phyloP scores from a whole-genome alignment of 2,113 vertebrate genomes.

The Periophthalmus modestus region DNA sequence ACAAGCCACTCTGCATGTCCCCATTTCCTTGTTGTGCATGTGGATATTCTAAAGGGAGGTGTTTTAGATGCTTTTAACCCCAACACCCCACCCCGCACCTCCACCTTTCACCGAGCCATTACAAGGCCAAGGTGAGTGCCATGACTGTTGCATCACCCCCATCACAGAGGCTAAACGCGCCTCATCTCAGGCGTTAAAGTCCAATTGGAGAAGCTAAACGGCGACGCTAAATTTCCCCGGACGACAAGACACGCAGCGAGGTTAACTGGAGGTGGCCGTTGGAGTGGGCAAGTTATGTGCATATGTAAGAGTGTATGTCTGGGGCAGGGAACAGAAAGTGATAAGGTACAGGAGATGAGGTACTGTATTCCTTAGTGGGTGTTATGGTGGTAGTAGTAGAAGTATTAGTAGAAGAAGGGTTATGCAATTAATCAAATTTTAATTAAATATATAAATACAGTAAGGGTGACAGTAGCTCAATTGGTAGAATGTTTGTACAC shows the following conservation, averaged over 20 bases:
- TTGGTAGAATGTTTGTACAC: too few relatives aligned
- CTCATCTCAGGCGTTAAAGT: slow-evolving; percentile 58
- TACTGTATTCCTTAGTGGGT: not conserved
- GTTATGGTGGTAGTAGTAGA: too few relatives aligned
- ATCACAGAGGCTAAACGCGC: slow-evolving; percentile 54
- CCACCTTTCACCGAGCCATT: slow-evolving; percentile 46
- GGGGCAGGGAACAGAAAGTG: not conserved
- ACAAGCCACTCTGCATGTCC: slow-evolving; percentile 1
- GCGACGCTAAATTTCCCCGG: slow-evolving; percentile 56
- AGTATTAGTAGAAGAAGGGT: too few relatives aligned
- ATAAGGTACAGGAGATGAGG: not conserved
- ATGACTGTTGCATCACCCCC: slow-evolving; percentile 71
- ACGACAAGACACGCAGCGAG: slow-evolving; percentile 39
- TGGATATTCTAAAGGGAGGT: slow-evolving; percentile 24
- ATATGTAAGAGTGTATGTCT: slow-evolving; percentile 12
- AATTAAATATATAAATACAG: too few relatives aligned
- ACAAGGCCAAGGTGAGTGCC: slow-evolving; percentile 56
- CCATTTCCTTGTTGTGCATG: slow-evolving; percentile 6
- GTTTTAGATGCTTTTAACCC: slow-evolving; percentile 59
- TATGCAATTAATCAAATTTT: too few relatives aligned
- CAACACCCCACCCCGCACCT: not conserved
- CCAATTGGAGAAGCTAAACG: slow-evolving; percentile 57
- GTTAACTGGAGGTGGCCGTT: slow-evolving; percentile 27
- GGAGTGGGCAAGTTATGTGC: slow-evolving; percentile 33
- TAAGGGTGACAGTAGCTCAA: too few relatives aligned